Base-by-base conservation (phyloP, 2,888 invertebrate species). In the Eudasyphora cyanicolor region DNA sequence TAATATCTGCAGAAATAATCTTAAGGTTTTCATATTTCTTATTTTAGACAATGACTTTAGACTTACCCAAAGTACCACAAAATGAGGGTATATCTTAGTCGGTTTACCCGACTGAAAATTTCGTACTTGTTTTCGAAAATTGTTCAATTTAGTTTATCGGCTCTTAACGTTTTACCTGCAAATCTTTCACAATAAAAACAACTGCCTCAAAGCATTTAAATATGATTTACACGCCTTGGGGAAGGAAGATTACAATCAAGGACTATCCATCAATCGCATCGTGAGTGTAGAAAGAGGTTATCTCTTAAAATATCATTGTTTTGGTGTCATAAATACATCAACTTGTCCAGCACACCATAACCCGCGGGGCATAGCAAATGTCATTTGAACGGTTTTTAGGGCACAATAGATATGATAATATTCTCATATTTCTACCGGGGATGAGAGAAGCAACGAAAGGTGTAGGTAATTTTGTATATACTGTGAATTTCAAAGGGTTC, bases 401-500 rank as follows among this genome's bases (percentile, higher is more conserved):
- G n/a, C n/a, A n/a, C n/a, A n/a, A n/a, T n/a, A 17, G 17, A 6
- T 10, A 24, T 17, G 24, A 45, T 45, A 45, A 45, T n/a, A n/a
- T 45, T 45, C n/a, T n/a, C n/a, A n/a, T 12, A 45, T 45, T 45
- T 45, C 45, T 45, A 1, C 3, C 32, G 4, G 32, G 5, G 32
- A 32, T 32, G 5, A 32, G 4, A 32, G 4, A 8, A 32, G 32
- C 38, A 38, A 38, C 38, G 2, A 38, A 12, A 6, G 6, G 8
- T n/a, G 45, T 14, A n/a, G 14, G 45, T n/a, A n/a, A 45, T 45
- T n/a, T 45, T n/a, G 45, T 45, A 12, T n/a, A n/a, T n/a, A n/a
- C n/a, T n/a, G n/a, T n/a, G n/a, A 45, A 45, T 45, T n/a, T n/a
- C 2, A 71, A 64, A 60, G 74, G 17, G 57, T 73, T 60, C 29